Evolutionary conservation across 1,140 invertebrate species (phyloP), one percentile per base, ranked within the genome.

Genomic region (Habropoda laboriosa): DNA sequence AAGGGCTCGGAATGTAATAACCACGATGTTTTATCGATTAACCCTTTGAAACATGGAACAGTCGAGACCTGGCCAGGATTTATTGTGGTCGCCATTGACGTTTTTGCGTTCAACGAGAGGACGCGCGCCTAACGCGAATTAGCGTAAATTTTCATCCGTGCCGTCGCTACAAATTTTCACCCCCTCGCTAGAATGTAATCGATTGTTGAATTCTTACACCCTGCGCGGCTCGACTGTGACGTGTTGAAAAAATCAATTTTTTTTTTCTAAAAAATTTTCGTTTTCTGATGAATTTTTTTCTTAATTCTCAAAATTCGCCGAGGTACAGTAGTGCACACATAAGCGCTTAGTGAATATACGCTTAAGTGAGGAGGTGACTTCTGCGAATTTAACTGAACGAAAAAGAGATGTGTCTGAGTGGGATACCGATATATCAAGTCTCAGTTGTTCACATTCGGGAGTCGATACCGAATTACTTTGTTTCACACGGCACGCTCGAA

Each of bases 21-120:
- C 49, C 60, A 47, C 30, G 70, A n/a, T n/a, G n/a, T n/a, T 61
- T 78, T 82, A 84, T 84, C 80, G 82, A 82, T 84, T 79, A 82
- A 74, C 55, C 75, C 80, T 78, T 38, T 64, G 75, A 42, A 83
- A 77, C 71, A 57, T 12, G 49, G 35, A 47, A 47, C 79, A 77
- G 70, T 77, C 72, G 51, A n/a, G n/a, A n/a, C 1, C 35, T 30
- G 40, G 30, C 42, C 53, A 57, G 68, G 64, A 82, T 84, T 79
- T 83, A 79, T 63, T 24, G 51, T 61, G 40, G 38, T n/a, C 18
- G 30, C 60, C 75, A 73, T 51, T 68, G 67, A 83, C 81, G 81
- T 85, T 85, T 85, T 85, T 83, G 81, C 51, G 40, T 21, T 67
- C 63, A 68, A 80, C 71, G 60, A 75, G 60, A 75, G 64, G 68